Evolutionary conservation across 2,113 vertebrate species (phyloP).

Genomic region (Semicossyphus pulcher): DNA sequence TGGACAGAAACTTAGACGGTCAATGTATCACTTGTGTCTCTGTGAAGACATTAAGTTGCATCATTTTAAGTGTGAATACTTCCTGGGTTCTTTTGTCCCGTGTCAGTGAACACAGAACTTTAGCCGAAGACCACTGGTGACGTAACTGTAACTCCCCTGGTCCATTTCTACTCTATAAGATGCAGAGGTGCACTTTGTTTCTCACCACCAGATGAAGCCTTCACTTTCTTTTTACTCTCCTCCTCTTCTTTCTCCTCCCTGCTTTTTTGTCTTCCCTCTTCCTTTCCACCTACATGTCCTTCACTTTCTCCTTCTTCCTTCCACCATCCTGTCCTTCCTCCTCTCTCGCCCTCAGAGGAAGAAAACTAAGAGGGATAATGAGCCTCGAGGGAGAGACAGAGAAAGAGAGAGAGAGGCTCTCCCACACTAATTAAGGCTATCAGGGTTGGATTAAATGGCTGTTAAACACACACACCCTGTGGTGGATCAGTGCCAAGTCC

Average conservation of each 20-base stretch:
- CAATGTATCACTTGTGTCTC: too few species aligned
- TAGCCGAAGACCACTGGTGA: too few species aligned
- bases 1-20: too few species aligned
- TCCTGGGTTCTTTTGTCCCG: too few species aligned
- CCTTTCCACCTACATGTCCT: too few species aligned
- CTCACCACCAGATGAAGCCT: slow-evolving; percentile 47
- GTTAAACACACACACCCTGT: slow-evolving; percentile 43
- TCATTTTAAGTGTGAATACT: too few species aligned
- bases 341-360: neutral
- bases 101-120: too few species aligned
- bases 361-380: slow-evolving; percentile 45
- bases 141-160: too few species aligned
- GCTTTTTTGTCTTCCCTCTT: neutral
- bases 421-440: slow-evolving; percentile 57
- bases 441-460: slow-evolving; percentile 59
- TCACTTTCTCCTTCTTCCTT: too few species aligned
- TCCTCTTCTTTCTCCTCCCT: neutral
- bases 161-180: too few species aligned
- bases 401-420: slow-evolving; percentile 18
- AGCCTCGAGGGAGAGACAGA: slow-evolving; percentile 38
- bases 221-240: neutral
- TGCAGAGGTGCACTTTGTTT: slow-evolving; percentile 12
- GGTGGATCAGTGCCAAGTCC: slow-evolving; percentile 35
- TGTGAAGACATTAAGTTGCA: too few species aligned
- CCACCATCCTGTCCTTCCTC: too few species aligned